Conservation (phyloP, 2,797 vertebrate genomes). For the Amblyraja radiata region DNA sequence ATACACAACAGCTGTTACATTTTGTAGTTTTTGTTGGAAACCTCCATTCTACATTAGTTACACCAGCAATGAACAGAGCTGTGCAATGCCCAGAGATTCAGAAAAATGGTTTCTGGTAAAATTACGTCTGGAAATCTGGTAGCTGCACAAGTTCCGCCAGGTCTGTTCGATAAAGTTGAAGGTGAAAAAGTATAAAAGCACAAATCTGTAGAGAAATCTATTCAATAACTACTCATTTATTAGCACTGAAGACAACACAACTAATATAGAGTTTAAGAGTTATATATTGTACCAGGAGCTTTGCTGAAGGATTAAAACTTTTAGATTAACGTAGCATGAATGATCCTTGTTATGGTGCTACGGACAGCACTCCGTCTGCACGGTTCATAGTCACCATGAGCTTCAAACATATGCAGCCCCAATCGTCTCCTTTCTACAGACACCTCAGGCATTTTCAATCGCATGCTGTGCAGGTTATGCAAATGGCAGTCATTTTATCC, state of each 20-base stretch:
- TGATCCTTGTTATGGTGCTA: neutral
- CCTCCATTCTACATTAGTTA: neutral
- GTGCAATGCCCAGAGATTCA: neutral
- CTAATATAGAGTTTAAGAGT: neutral
- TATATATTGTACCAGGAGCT: neutral
- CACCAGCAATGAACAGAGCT: neutral
- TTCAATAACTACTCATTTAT: neutral
- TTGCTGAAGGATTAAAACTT: conserved; percentile 1
- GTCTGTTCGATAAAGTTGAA: conserved; percentile 12
- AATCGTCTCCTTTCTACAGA: neutral
- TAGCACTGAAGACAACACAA: neutral
- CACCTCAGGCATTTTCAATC: neutral
- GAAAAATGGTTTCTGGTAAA: neutral
- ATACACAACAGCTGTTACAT: conserved; percentile 6
- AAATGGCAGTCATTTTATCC: neutral
- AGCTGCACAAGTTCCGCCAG: neutral
- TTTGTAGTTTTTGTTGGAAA: neutral
- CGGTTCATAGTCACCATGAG: neutral
- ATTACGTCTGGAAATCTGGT: neutral
- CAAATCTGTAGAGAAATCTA: conserved; percentile 23
- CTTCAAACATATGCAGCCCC: neutral
- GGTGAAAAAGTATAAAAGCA: conserved; percentile 23
- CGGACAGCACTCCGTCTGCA: neutral
- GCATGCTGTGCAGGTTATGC: neutral
- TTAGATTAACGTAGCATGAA: conserved; percentile 1